Percentiles rank a stretch among this genome's conserved stretches.
Conservation (phyloP, 2,113 vertebrate species). For the Pithys albifrons region DNA sequence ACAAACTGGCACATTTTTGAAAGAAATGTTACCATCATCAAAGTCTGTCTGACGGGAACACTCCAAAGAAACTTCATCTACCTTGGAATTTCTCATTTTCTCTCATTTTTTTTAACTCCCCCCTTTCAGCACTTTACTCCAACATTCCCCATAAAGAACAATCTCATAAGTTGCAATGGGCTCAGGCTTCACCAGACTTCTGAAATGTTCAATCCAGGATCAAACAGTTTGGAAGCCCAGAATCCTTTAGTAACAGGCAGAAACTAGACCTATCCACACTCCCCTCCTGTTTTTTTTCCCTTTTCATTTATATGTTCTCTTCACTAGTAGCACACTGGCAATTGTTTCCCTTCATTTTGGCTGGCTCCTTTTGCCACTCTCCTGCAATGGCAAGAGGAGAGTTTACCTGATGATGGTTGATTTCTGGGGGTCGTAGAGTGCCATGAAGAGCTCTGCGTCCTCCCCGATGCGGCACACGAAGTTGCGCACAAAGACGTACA, state of each 20-base stretch:
- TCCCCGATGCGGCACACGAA: slow-evolving; percentile 97
- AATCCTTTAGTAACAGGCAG: neutral
- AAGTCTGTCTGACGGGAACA: neutral
- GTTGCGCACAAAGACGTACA: slow-evolving; percentile 96
- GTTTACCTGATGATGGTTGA: slow-evolving; percentile 88
- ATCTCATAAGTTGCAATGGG: neutral
- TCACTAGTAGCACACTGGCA: neutral
- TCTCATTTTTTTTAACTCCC: neutral
- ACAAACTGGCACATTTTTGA: neutral
- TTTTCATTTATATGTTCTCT: neutral
- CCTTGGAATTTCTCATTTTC: neutral
- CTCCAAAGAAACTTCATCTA: neutral
- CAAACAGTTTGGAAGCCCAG: neutral
- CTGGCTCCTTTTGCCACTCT: neutral
- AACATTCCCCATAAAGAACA: neutral
- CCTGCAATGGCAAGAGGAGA: neutral
- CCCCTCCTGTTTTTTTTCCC: neutral
- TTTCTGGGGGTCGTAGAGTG: slow-evolving; percentile 91
- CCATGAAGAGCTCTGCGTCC: slow-evolving; percentile 97
- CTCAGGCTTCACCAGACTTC: neutral
- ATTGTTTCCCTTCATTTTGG: neutral
- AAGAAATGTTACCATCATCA: neutral
- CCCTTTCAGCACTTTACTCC: neutral
- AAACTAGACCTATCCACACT: neutral
- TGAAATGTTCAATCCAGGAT: neutral